Evolutionary conservation across 2,888 invertebrate genomes (phyloP).

Genomic region (Tinea semifulvella): DNA sequence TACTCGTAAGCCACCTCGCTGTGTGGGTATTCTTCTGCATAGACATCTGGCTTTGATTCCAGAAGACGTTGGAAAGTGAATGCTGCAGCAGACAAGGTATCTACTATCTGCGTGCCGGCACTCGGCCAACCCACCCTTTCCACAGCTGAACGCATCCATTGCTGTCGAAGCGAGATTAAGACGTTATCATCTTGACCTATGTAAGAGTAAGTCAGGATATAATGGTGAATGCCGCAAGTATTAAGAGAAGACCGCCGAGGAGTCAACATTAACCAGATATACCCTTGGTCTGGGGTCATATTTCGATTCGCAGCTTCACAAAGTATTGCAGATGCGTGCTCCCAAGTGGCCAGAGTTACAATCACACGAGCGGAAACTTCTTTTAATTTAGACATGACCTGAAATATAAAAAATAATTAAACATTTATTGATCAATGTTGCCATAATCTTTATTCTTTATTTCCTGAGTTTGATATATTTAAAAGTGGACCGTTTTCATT

Average conservation of each 20-base stretch:
- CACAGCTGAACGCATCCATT: not conserved
- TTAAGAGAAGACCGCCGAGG: constrained; percentile 66
- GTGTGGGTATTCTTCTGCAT: constrained; percentile 2
- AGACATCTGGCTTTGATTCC: constrained; percentile 13
- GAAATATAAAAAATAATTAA: too few species aligned
- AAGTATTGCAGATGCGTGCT: constrained; percentile 72
- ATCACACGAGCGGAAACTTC: constrained; percentile 72
- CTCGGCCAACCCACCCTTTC: constrained; percentile 20
- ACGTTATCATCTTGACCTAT: not conserved
- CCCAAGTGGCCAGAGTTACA: constrained; percentile 78
- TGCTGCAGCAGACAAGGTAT: constrained; percentile 24
- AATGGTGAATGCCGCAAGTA: not conserved
- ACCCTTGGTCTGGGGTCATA: constrained; percentile 50
- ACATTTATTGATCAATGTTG: too few species aligned
- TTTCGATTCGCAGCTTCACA: constrained; percentile 53
- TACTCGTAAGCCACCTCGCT: not conserved
- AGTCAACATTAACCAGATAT: constrained; percentile 38
- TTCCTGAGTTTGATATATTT: too few species aligned
- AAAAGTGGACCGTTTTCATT: too few species aligned
- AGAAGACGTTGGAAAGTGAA: constrained; percentile 17
- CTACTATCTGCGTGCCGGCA: constrained; percentile 21
- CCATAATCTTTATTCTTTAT: too few species aligned
- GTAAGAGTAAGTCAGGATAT: not conserved
- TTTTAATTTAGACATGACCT: constrained; percentile 19
- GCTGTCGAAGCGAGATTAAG: not conserved